These are phyloP conservation scores for Lypha dubia DNA, from an alignment of 2,888 invertebrate genomes.

Conservation along the genomic window DNA sequence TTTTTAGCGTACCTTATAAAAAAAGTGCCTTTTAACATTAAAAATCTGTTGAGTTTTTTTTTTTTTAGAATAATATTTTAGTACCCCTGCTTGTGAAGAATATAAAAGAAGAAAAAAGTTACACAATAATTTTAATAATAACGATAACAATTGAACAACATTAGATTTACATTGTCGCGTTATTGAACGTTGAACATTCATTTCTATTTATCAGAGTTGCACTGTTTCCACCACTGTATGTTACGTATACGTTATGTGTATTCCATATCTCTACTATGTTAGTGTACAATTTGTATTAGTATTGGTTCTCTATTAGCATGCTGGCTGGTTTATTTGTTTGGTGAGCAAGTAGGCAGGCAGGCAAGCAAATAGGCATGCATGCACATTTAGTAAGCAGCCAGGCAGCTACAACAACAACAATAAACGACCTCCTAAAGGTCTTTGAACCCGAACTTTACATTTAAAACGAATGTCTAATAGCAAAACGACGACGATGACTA, in stretches of 20 bases:
- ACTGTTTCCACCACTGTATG: constrained; percentile 26
- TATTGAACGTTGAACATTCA: constrained; percentile 63
- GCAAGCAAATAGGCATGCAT: constrained; percentile 1
- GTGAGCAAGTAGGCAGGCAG: constrained; percentile 32
- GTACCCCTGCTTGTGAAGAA: constrained; percentile 4
- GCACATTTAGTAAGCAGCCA: constrained; percentile 35
- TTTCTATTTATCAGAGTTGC: constrained; percentile 40
- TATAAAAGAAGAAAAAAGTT: background rate
- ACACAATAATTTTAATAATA: no score
- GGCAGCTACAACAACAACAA: constrained; percentile 65
- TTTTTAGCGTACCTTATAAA: no score
- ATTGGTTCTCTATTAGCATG: background rate
- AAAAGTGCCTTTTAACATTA: no score
- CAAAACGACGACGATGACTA: constrained; percentile 50
- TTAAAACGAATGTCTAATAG: constrained; percentile 68
- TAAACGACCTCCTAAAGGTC: constrained; percentile 83
- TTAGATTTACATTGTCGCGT: constrained; percentile 48
- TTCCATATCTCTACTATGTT: background rate
- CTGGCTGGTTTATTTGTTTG: constrained; percentile 25
- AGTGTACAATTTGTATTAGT: constrained; percentile 30
- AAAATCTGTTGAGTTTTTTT: no score
- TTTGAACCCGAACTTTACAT: constrained; percentile 79
- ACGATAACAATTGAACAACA: background rate
- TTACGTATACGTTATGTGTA: background rate
- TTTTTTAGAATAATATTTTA: background rate